Conservation (phyloP, 2,113 vertebrate species). For the Naja naja region DNA sequence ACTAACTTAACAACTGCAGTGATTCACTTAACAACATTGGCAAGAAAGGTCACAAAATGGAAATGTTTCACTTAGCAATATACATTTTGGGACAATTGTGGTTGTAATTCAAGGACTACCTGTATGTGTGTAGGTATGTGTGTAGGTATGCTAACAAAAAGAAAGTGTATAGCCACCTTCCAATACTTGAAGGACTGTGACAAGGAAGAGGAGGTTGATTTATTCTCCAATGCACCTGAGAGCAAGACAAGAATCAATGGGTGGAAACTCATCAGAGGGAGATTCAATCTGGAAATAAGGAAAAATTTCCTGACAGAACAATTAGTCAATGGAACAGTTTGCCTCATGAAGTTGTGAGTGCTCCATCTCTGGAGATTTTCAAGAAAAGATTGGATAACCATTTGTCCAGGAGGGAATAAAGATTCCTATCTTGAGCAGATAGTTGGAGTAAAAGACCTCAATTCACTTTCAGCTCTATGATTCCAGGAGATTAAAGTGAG, state of each 20-base stretch:
- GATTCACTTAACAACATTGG: too few relatives aligned
- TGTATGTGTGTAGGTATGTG: too few relatives aligned
- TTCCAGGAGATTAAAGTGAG: neutral
- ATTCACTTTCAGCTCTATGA: neutral
- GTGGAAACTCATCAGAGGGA: neutral
- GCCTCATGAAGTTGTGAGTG: neutral
- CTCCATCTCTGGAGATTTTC: neutral
- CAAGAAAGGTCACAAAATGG: too few relatives aligned
- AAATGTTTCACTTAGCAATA: too few relatives aligned
- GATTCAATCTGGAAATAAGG: neutral
- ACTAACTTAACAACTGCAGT: too few relatives aligned
- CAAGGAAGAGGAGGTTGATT: neutral
- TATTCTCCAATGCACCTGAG: neutral
- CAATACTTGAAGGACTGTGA: neutral
- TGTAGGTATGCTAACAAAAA: neutral
- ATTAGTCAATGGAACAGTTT: neutral
- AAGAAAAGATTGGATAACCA: neutral
- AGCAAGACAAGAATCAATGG: neutral
- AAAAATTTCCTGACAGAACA: neutral
- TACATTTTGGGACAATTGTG: too few relatives aligned
- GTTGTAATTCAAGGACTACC: too few relatives aligned
- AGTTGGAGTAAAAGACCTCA: neutral
- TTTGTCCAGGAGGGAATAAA: neutral
- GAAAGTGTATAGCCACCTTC: neutral
- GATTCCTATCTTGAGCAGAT: neutral